Evolutionary conservation across 2,113 vertebrate species (phyloP).

Genomic region (Peucedramus taeniatus): DNA sequence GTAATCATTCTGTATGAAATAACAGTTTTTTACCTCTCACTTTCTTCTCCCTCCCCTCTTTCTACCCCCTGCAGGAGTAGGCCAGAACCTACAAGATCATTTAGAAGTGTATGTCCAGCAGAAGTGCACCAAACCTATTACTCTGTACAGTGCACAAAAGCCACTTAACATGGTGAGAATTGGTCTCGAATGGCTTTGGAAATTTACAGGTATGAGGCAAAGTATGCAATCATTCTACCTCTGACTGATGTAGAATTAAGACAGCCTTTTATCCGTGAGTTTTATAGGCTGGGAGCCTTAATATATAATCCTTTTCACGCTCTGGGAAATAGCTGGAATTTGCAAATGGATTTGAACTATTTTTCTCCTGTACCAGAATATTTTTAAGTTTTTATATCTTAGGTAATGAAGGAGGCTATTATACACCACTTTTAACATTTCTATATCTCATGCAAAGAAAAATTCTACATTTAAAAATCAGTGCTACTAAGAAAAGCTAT

Average conservation of each 20-base stretch:
- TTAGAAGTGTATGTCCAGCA: constrained; percentile 94
- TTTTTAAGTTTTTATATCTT: not conserved
- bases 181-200: constrained; percentile 89
- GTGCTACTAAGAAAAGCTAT: not conserved
- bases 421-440: not conserved
- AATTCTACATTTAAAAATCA: not conserved
- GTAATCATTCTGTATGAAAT: not conserved
- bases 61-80: constrained; percentile 78
- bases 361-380: not conserved
- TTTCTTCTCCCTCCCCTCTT: not conserved
- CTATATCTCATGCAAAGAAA: not conserved
- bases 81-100: constrained; percentile 95
- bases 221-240: not conserved
- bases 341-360: not conserved
- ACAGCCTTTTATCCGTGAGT: not conserved
- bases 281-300: not conserved
- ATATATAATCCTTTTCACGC: not conserved
- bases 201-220: constrained; percentile 84
- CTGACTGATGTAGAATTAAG: not conserved
- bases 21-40: not conserved
- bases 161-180: constrained; percentile 85
- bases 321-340: not conserved
- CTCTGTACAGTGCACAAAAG: constrained; percentile 87
- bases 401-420: not conserved
- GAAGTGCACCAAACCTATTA: constrained; percentile 86